A percentile compares a stretch with the other conserved stretches of the same genome.
phyloP scores from a whole-genome alignment of 2,888 invertebrate genomes.

The Lycocerus yunnanus region DNA sequence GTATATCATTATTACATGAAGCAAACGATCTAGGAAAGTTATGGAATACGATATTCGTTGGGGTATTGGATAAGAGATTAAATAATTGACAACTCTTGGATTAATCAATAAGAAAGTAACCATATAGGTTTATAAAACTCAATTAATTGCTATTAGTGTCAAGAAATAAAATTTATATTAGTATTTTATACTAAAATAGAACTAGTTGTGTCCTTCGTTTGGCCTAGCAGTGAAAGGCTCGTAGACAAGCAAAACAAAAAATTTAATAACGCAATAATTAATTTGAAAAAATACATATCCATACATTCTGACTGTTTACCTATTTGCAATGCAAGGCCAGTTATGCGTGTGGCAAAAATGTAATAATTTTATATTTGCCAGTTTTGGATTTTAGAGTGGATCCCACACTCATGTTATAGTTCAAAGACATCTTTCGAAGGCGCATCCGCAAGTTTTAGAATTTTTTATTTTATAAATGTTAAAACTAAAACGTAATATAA shows the following conservation, averaged over 20 bases:
- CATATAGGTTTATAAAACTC: not conserved
- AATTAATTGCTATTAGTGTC: constrained; percentile 1
- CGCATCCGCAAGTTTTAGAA: not conserved
- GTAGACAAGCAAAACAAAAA: constrained; percentile 17
- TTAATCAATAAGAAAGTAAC: not conserved
- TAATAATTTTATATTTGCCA: not conserved
- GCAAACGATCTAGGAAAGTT: not conserved
- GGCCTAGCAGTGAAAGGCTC: constrained; percentile 31
- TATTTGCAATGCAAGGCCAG: constrained; percentile 22
- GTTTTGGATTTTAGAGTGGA: not conserved
- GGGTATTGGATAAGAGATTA: not conserved
- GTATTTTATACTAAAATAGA: not conserved
- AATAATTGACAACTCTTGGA: not conserved
- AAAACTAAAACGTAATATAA: not conserved
- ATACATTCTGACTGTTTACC: constrained; percentile 13
- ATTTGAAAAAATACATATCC: constrained; percentile 12
- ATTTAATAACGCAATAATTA: constrained; percentile 24
- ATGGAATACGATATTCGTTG: not conserved
- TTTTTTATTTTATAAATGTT: not conserved
- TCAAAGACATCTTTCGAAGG: not conserved
- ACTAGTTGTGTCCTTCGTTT: constrained; percentile 23
- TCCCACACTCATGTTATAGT: not conserved
- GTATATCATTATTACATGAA: not conserved
- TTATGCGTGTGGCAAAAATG: not conserved
- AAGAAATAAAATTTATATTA: constrained; percentile 1